Evolutionary conservation across 2,888 invertebrate species (phyloP).

Genomic region (Spilosoma lubricipeda): DNA sequence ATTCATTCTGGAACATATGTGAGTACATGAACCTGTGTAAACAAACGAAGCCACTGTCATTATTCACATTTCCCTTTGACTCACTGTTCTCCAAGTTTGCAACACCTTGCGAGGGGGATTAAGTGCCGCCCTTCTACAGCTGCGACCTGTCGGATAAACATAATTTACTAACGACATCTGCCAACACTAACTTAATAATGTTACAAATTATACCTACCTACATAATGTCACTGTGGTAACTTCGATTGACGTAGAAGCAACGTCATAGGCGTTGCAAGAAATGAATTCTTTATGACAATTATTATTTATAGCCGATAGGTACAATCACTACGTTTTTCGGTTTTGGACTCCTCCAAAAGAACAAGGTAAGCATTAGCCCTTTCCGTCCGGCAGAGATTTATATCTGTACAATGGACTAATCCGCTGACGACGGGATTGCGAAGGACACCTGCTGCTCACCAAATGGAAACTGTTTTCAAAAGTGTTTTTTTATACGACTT

Average conservation of each 20-base stretch:
- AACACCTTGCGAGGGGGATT: constrained; percentile 69
- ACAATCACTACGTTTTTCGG: constrained; percentile 37
- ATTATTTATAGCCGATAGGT: constrained; percentile 52
- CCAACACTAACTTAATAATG: constrained; percentile 74
- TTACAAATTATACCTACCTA: constrained; percentile 63
- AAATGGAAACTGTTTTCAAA: constrained; percentile 71
- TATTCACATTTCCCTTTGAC: constrained; percentile 75
- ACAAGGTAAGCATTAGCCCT: constrained; percentile 66
- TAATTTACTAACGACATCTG: constrained; percentile 79
- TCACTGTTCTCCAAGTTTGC: constrained; percentile 64
- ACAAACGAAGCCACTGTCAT: constrained; percentile 63
- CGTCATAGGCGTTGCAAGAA: constrained; percentile 43
- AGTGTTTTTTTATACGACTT: constrained; percentile 50
- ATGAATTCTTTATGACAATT: constrained; percentile 56
- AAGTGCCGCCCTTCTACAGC: constrained; percentile 71
- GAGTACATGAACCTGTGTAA: constrained; percentile 54
- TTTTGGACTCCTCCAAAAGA: constrained; percentile 58
- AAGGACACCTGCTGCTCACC: constrained; percentile 78
- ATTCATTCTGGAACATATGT: constrained; percentile 37
- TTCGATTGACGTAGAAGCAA: constrained; percentile 58
- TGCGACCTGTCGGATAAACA: constrained; percentile 78
- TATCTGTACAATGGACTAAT: constrained; percentile 77
- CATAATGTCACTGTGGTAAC: constrained; percentile 57
- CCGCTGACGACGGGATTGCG: constrained; percentile 79
- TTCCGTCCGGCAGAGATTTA: constrained; percentile 69